Conservation (phyloP, 2,113 vertebrate genomes). For the Oostethus manadensis region DNA sequence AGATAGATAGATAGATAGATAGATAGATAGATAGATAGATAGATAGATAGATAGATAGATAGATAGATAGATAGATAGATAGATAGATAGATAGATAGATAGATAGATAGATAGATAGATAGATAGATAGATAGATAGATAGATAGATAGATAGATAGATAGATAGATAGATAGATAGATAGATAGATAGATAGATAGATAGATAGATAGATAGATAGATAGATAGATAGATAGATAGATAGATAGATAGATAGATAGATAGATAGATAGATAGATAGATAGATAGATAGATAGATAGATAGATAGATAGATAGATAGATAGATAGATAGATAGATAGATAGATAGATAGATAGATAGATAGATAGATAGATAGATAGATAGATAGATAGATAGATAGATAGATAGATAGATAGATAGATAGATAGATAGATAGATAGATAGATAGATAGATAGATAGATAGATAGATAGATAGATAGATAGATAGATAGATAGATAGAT, state of each 20-base stretch:
- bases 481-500: no score
- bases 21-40: constrained; percentile 36
- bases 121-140: constrained; percentile 16
- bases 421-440: no score
- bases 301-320: constrained; percentile 11
- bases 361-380: constrained; percentile 10
- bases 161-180: constrained; percentile 2
- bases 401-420: no score
- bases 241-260: constrained; percentile 35
- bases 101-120: constrained; percentile 4
- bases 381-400: constrained; percentile 4
- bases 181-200: constrained; percentile 28
- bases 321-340: constrained; percentile 12
- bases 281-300: constrained; percentile 29
- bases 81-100: constrained; percentile 18
- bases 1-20: constrained; percentile 37
- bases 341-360: constrained; percentile 23
- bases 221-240: constrained; percentile 16
- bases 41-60: constrained; percentile 29
- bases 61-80: constrained; percentile 29
- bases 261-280: constrained; percentile 21
- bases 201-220: constrained; percentile 28
- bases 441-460: no score
- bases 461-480: constrained; percentile 15
- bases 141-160: constrained; percentile 20